Conservation (phyloP, 2,797 vertebrate genomes). For the Amblyraja radiata region DNA sequence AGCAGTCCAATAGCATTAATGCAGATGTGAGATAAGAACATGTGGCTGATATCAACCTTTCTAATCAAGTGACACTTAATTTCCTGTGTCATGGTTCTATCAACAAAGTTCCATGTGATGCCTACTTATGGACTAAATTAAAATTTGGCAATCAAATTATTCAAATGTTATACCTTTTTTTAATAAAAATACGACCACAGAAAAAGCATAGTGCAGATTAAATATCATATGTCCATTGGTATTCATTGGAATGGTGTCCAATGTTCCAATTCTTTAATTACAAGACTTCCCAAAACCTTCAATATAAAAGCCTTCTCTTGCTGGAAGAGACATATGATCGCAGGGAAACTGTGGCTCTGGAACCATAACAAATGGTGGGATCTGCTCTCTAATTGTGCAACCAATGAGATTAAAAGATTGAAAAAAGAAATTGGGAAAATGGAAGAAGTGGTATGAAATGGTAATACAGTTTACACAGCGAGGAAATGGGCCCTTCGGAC, state of each 20-base stretch:
- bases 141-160: not conserved
- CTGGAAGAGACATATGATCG: no score
- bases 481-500: no score
- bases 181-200: not conserved
- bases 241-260: no score
- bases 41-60: not conserved
- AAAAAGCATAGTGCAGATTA: no score
- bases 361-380: no score
- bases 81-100: not conserved
- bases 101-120: not conserved
- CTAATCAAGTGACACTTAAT: not conserved
- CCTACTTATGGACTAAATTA: not conserved
- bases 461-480: no score
- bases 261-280: no score
- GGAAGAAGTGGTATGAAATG: not conserved
- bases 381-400: not conserved
- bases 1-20: not conserved
- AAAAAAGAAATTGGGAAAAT: not conserved
- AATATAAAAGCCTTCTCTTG: no score
- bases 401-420: not conserved
- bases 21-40: not conserved
- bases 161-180: not conserved
- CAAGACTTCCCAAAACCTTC: no score
- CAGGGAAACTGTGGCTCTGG: no score
- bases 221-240: no score